These are phyloP conservation scores for Zhuqinia jingwanae DNA, from an alignment of 2,888 invertebrate genomes.

Conservation along the genomic window DNA sequence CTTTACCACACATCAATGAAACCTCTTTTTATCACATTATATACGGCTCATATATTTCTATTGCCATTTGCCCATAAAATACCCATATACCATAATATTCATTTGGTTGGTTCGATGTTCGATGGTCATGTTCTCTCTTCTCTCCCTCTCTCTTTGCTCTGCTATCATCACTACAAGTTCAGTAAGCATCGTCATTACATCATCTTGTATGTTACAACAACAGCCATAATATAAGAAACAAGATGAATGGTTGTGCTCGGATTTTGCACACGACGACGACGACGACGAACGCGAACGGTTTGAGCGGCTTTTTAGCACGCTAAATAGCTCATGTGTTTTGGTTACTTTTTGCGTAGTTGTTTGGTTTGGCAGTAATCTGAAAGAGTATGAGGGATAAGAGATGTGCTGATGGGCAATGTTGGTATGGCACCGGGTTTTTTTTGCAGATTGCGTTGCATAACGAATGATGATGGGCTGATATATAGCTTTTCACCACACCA, in stretches of 20 bases:
- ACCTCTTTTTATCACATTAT: conserved; percentile 1
- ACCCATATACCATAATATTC: neutral
- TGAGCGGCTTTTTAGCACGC: conserved; percentile 46
- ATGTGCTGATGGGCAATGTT: neutral
- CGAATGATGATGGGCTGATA: conserved; percentile 4
- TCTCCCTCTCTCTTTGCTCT: no score
- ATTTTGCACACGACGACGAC: conserved; percentile 22
- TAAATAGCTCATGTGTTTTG: neutral
- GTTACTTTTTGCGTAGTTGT: conserved; percentile 15
- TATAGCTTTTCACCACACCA: neutral
- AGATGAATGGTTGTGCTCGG: conserved; percentile 1
- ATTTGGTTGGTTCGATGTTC: neutral
- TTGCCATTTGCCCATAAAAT: conserved; percentile 23
- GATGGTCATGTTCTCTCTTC: neutral
- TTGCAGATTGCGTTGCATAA: conserved; percentile 37
- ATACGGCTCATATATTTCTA: conserved; percentile 3
- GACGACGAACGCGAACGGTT: neutral
- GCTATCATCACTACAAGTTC: neutral
- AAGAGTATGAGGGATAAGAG: no score
- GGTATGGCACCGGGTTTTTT: neutral
- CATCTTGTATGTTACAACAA: neutral
- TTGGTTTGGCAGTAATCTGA: conserved; percentile 11
- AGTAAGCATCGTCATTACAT: conserved; percentile 15
- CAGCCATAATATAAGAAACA: conserved; percentile 1
- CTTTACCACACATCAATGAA: conserved; percentile 1